Base-by-base conservation (phyloP, 2,888 invertebrate species). In the Pheosia tremula region DNA sequence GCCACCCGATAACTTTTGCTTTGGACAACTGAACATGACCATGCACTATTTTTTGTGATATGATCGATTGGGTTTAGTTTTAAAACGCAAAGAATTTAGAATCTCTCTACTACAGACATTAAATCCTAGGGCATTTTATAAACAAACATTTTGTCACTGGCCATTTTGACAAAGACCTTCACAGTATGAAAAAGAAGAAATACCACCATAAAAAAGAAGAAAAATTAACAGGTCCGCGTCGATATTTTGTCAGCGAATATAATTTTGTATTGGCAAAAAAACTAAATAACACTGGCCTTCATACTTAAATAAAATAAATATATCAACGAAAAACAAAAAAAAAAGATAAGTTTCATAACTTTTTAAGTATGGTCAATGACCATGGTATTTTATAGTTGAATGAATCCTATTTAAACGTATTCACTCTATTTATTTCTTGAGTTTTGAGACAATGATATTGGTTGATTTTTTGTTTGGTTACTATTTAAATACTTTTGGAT, bases 61-160 rank as follows among this genome's bases (percentile, higher is more conserved):
- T 64, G 69, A 81, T 80, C 75, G 57, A 60, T 57, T 64, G 66
- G 72, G 73, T 75, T 72, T 74, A 78, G 79, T 75, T 76, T 75
- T 65, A 56, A 69, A 60, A 68, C 69, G 61, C 66, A 66, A 71
- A 68, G 68, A 71, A 71, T 72, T 8, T 24, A 50, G 7, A 0
- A 13, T 24, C 24, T 24, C 24, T 24, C 24, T 24, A 24, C 50
- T 50, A 59, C 55, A 59, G 59, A 55, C 49, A 58, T 57, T 41
- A 43, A n/a, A 43, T 11, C 41, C 1, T 24, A 24, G 3, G 13
- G 8, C 10, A 24, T 50, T 50, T 50, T 4, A 47, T n/a, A 10
- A 41, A 7, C n/a, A 47, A 47, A 24, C 24, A 24, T 24, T 24
- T 24, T 24, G 24, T 24, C 47, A 4, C 47, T 47, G 11, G 47